These are phyloP conservation scores for Nettapus auritus DNA, from an alignment of 2,113 vertebrate species.

Conservation along the genomic window DNA sequence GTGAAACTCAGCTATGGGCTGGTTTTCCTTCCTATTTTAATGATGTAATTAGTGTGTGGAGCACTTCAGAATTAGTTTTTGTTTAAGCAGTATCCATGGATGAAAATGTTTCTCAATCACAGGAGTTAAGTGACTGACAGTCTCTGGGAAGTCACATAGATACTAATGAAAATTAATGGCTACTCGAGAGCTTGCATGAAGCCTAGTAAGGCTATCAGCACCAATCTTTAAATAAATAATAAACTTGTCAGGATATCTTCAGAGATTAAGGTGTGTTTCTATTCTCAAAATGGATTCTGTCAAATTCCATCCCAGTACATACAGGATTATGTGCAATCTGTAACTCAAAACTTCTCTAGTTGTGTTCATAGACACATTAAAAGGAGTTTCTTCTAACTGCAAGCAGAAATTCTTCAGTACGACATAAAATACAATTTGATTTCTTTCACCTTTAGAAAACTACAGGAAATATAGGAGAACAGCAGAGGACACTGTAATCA, in stretches of 20 bases:
- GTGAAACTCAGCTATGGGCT: not conserved
- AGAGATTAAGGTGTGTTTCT: not conserved
- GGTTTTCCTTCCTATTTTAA: not conserved
- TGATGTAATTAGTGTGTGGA: not conserved
- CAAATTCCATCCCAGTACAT: not conserved
- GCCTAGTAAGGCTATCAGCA: not conserved
- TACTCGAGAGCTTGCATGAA: not conserved
- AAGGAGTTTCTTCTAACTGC: not conserved
- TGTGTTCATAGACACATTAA: not conserved
- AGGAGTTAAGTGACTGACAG: not conserved
- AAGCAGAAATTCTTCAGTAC: not conserved
- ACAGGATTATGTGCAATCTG: not conserved
- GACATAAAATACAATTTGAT: not conserved
- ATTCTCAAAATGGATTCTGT: not conserved
- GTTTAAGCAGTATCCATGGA: accelerated
- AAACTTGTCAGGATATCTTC: not conserved
- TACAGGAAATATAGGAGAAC: not conserved
- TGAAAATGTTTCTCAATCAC: not conserved
- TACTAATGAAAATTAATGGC: not conserved
- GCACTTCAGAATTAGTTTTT: not conserved
- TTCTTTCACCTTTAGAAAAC: conserved; percentile 6
- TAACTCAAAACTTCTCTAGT: not conserved
- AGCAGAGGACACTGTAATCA: not conserved
- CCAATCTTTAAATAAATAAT: not conserved
- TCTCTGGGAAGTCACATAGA: not conserved